A percentile compares a stretch with the other conserved stretches of the same genome.
Conservation (phyloP, 2,888 invertebrate genomes). For the Meta bourneti region DNA sequence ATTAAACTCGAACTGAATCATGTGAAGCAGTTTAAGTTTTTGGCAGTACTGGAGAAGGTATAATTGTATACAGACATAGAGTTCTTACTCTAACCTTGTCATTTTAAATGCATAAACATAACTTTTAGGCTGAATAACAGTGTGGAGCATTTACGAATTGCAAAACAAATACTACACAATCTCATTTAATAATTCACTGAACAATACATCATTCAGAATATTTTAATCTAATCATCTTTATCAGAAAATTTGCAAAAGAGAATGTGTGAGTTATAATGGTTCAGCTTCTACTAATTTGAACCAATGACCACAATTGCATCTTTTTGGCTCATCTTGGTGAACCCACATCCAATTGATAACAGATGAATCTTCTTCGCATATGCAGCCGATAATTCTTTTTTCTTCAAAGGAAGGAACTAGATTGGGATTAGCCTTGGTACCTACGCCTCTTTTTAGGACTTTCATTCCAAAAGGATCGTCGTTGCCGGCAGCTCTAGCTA, state of each 20-base stretch:
- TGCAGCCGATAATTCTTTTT: slow-evolving; percentile 94
- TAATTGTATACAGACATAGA: too few relatives aligned
- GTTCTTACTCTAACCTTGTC: too few relatives aligned
- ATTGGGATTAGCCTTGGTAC: slow-evolving; percentile 92
- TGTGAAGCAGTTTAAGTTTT: too few relatives aligned
- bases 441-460: slow-evolving; percentile 88
- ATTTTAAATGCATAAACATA: too few relatives aligned
- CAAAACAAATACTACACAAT: not conserved
- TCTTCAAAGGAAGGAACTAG: slow-evolving; percentile 94
- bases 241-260: not conserved
- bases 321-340: slow-evolving; percentile 91
- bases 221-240: not conserved
- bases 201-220: not conserved
- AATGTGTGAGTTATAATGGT: slow-evolving; percentile 39
- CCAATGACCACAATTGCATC: slow-evolving; percentile 98
- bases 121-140: too few relatives aligned
- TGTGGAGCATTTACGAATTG: not conserved
- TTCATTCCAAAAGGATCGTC: slow-evolving; percentile 87
- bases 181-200: not conserved
- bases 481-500: slow-evolving; percentile 92
- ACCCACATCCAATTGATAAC: slow-evolving; percentile 97
- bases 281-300: slow-evolving; percentile 89
- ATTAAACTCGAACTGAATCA: too few relatives aligned
- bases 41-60: too few relatives aligned
- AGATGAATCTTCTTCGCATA: slow-evolving; percentile 96